phyloP scores from a whole-genome alignment of 1,140 invertebrate species.

The Hesperophylax magnus region DNA sequence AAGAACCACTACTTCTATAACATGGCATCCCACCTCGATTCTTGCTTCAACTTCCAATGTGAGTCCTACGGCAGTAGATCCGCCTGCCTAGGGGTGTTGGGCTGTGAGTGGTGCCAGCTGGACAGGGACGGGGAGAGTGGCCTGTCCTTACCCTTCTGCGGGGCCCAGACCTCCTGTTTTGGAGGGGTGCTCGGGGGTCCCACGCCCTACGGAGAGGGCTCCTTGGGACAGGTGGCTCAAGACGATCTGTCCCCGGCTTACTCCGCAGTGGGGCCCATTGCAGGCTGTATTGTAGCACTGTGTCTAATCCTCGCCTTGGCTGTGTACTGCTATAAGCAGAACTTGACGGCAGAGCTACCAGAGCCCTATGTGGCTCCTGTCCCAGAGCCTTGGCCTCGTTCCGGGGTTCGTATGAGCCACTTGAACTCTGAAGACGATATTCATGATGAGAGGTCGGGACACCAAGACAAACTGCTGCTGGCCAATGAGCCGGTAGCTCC shows the following conservation, averaged over 20 bases:
- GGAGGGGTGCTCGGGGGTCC: slow-evolving; percentile 86
- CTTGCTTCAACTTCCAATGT: slow-evolving; percentile 85
- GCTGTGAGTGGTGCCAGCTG: slow-evolving; percentile 93
- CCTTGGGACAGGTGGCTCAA: slow-evolving; percentile 69
- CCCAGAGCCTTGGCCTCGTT: slow-evolving; percentile 66
- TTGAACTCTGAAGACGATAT: slow-evolving; percentile 64
- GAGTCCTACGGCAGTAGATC: slow-evolving; percentile 80
- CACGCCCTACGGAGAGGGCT: slow-evolving; percentile 85
- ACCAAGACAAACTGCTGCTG: slow-evolving; percentile 75
- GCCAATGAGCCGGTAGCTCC: slow-evolving; percentile 74
- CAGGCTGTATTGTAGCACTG: slow-evolving; percentile 75
- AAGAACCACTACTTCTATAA: slow-evolving; percentile 69
- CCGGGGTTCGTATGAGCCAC: slow-evolving; percentile 67
- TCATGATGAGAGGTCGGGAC: slow-evolving; percentile 66
- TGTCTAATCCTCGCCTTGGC: slow-evolving; percentile 75
- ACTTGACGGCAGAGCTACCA: slow-evolving; percentile 70
- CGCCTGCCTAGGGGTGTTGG: slow-evolving; percentile 86
- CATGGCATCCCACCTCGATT: slow-evolving; percentile 70
- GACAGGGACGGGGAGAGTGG: slow-evolving; percentile 80
- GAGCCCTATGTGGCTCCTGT: slow-evolving; percentile 69
- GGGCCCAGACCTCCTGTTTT: slow-evolving; percentile 85
- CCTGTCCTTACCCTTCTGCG: slow-evolving; percentile 83
- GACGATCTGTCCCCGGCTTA: slow-evolving; percentile 71
- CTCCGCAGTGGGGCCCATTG: slow-evolving; percentile 75
- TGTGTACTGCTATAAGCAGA: slow-evolving; percentile 77